Evolutionary conservation across 1,140 invertebrate species (phyloP), one percentile per base, ranked within the genome.

Genomic region (Drosophila nebulosa): DNA sequence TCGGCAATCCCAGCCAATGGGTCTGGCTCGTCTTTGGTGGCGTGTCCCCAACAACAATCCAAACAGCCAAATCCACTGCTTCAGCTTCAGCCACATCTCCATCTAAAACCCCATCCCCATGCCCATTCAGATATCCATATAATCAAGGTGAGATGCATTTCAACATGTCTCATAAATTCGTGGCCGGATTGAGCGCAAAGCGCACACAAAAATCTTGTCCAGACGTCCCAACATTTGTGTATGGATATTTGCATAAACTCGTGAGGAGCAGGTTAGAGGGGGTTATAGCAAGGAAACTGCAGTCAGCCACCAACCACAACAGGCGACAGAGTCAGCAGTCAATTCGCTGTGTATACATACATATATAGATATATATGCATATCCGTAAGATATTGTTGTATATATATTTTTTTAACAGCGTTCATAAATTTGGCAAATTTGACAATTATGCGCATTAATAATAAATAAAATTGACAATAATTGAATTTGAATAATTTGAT

Each of bases 401-500:
- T 50, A 24, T 53, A 30, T 53, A 52, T 52, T 52, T 46, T 22
- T 64, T 73, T 73, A 63, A 77, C 61, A 63, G 75, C 71, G 68
- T 83, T 83, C 83, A 88, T 90, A 90, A 90, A 90, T 90, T 90
- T 90, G 81, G 50, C 88, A 90, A 90, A 90, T 90, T 88, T 90
- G 88, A 90, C 88, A 90, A 90, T 90, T 90, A 90, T 90, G 88
- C 84, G 78, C 83, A 88, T 90, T 88, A 90, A 84, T 90, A 90
- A 90, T 90, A 90, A 90, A 90, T 90, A 90, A 90, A 90, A 90
- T 90, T 90, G 88, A 90, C 88, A 90, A 90, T 80, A 90, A 90
- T 90, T 90, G 78, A 79, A 90, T 81, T 90, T 90, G 81, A 86
- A 89, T 81, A 79, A 81, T 78, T 85, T 83, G 75, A 68, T 75